These are phyloP conservation scores for Phrynosoma blainvillii DNA, from an alignment of 2,113 vertebrate genomes.

Conservation along the genomic window DNA sequence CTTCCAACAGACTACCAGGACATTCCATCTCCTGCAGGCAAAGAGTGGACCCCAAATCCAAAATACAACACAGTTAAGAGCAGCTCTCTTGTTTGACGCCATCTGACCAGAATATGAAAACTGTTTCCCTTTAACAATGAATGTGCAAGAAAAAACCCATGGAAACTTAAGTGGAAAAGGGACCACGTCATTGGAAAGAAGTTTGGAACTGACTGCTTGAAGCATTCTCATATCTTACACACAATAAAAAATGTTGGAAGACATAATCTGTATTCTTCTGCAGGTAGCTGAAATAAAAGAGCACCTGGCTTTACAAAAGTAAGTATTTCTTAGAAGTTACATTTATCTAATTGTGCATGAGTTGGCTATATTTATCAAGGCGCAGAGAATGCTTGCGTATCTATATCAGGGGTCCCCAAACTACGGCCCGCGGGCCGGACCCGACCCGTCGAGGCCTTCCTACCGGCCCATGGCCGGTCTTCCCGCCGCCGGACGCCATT, in stretches of 20 bases:
- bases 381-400: neutral
- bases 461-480: no score
- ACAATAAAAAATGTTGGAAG: neutral
- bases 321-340: neutral
- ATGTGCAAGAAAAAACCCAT: neutral
- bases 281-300: neutral
- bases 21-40: neutral
- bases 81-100: neutral
- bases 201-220: neutral
- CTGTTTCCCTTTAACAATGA: neutral
- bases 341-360: neutral
- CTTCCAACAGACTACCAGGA: neutral
- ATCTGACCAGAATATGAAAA: neutral
- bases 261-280: neutral
- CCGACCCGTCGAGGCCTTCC: no score
- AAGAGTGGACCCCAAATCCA: slow-evolving; percentile 1
- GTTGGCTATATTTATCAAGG: neutral
- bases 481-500: no score
- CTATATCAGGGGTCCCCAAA: no score
- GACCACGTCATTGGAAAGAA: neutral
- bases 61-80: neutral
- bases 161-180: neutral
- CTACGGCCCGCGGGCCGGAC: no score
- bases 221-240: neutral
- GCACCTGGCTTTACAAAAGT: neutral